A percentile compares a stretch with the other conserved stretches of the same genome.
Conservation (phyloP, 2,888 invertebrate species). For the Arctia plantaginis region DNA sequence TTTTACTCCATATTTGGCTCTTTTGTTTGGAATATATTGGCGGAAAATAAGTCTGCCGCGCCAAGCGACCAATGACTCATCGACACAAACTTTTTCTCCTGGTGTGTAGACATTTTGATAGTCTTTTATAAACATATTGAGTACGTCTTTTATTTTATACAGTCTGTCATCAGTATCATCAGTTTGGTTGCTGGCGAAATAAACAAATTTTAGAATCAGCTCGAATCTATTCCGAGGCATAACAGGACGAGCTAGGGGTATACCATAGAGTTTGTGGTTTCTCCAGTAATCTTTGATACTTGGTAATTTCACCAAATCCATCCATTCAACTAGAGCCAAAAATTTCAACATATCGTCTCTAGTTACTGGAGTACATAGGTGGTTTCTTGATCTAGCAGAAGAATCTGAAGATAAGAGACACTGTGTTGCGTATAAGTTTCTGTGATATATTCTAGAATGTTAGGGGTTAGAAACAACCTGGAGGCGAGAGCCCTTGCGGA, state of each 20-base stretch:
- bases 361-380: slow-evolving; percentile 35
- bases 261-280: slow-evolving; percentile 15
- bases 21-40: slow-evolving; percentile 34
- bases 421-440: slow-evolving; percentile 6
- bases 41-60: slow-evolving; percentile 8
- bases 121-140: slow-evolving; percentile 38
- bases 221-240: slow-evolving; percentile 22
- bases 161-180: slow-evolving; percentile 32
- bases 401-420: not conserved
- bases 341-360: slow-evolving; percentile 24
- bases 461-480: not conserved
- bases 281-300: slow-evolving; percentile 42
- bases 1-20: slow-evolving; percentile 38
- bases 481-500: no score
- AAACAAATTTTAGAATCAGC: slow-evolving; percentile 28
- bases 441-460: not conserved
- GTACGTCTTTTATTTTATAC: slow-evolving; percentile 26
- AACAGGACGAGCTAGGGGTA: slow-evolving; percentile 18
- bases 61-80: slow-evolving; percentile 15
- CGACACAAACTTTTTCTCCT: slow-evolving; percentile 23
- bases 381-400: slow-evolving; percentile 20
- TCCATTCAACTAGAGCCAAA: slow-evolving; percentile 38
- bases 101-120: slow-evolving; percentile 30
- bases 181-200: slow-evolving; percentile 29
- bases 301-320: slow-evolving; percentile 48